Evolutionary conservation across 2,113 vertebrate genomes (phyloP).

Genomic region (Balaeniceps rex): DNA sequence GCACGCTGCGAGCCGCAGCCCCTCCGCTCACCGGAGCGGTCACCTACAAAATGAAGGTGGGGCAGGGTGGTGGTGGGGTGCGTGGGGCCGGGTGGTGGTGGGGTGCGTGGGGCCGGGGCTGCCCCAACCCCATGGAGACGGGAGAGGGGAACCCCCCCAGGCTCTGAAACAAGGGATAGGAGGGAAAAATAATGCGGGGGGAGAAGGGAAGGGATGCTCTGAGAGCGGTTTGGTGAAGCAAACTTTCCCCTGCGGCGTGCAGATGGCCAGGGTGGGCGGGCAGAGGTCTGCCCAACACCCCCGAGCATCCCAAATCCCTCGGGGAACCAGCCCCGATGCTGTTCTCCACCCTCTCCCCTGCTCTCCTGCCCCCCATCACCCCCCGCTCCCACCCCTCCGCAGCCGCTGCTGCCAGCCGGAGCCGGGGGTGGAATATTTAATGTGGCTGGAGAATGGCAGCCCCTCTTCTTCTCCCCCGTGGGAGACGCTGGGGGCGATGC

Average conservation of each 20-base stretch:
- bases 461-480: not conserved
- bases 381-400: not conserved
- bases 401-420: not conserved
- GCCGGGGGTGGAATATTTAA: not conserved
- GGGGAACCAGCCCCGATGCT: not conserved
- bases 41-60: not conserved
- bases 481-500: not conserved
- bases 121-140: not conserved
- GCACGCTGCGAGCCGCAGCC: not conserved
- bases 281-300: not conserved
- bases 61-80: not conserved
- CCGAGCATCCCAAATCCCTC: not conserved
- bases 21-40: not conserved
- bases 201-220: not conserved
- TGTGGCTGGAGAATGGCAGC: not conserved
- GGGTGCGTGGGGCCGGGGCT: fast-evolving
- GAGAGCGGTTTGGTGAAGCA: not conserved
- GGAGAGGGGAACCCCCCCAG: not conserved
- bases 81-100: fast-evolving
- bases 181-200: not conserved
- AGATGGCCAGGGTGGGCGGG: fast-evolving
- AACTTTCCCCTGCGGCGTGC: not conserved
- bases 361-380: not conserved
- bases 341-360: not conserved
- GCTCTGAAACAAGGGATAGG: not conserved